Base-by-base conservation (phyloP, 92 coral and sea anemone genomes). In the Palythoa caribaeorum region DNA sequence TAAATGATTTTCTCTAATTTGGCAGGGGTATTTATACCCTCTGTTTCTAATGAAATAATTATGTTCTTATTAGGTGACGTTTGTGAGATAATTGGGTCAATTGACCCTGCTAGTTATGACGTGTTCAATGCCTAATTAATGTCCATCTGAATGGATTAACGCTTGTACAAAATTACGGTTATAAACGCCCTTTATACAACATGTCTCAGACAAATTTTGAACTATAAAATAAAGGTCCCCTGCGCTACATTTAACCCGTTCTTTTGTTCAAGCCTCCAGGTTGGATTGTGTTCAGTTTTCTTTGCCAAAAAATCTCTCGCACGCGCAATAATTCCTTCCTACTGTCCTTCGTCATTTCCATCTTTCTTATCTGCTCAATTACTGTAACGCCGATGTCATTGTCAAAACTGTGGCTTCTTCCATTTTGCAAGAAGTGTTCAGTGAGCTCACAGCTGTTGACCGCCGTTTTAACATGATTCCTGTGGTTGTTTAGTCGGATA, bases 241-340 rank as follows among this genome's bases (percentile, higher is more conserved):
- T 71, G 75, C 44, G 75, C 15, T 71, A 71, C 37, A 71, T 36
- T 71, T 36, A 83, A 73, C 87, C 87, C 77, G 57, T 83, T 83
- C 87, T 83, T 20, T 83, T 83, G 75, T 28, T 28, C 28, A 28
- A 28, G 28, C 28, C 28, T 28, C 28, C 28, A 28, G 28, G 28
- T 28, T 28, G 28, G 28, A 28, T 28, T 28, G 28, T 28, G 28
- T 28, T 28, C 28, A 28, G 28, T 28, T 28, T 28, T 28, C 28
- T 28, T 0, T 28, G 28, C 28, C 28, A 28, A 28, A 28, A 28
- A 0, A 28, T 28, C 28, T 28, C 28, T 28, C 28, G 0, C 28
- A 28, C 0, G 28, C 28, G 28, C 28, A 28, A 28, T 28, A 28
- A 28, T 28, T 28, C 28, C 28, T 28, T 28, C 28, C 28, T 28